A percentile compares a stretch with the other conserved stretches of the same genome.
phyloP scores from a whole-genome alignment of 1,140 invertebrate species.

The Psilanteris sp. region DNA sequence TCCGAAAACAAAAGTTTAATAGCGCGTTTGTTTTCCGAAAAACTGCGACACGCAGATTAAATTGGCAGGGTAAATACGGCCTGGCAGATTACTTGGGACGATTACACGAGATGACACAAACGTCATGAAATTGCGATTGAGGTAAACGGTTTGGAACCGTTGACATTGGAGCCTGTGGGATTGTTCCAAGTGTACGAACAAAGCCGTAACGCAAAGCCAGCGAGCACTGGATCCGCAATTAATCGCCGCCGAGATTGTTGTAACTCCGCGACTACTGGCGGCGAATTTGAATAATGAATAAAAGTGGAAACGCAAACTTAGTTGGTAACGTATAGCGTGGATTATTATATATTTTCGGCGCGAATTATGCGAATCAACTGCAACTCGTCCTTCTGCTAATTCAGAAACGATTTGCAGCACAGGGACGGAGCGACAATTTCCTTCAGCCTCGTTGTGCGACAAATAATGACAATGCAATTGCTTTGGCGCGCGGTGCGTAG shows the following conservation, averaged over 20 bases:
- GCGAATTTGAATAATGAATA: constrained; percentile 58
- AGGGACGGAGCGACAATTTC: too few species aligned
- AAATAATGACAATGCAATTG: too few species aligned
- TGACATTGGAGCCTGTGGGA: constrained; percentile 57
- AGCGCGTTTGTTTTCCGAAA: constrained; percentile 21
- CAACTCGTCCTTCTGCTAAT: not conserved
- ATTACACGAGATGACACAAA: constrained; percentile 57
- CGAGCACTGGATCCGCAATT: constrained; percentile 51
- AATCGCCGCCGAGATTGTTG: constrained; percentile 59
- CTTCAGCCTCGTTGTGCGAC: too few species aligned
- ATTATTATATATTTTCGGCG: constrained; percentile 36
- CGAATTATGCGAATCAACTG: not conserved
- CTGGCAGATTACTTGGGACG: constrained; percentile 48
- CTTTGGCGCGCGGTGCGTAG: too few species aligned
- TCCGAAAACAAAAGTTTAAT: constrained; percentile 46
- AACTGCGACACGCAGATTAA: constrained; percentile 37
- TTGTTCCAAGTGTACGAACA: constrained; percentile 60
- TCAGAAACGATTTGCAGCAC: too few species aligned
- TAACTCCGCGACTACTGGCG: constrained; percentile 44
- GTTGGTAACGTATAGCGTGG: constrained; percentile 11
- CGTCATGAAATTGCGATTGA: constrained; percentile 61
- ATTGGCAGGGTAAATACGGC: constrained; percentile 42
- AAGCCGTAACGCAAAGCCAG: constrained; percentile 57
- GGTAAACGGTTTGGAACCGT: constrained; percentile 62
- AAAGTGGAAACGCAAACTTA: constrained; percentile 56